phyloP scores from a whole-genome alignment of 2,888 invertebrate genomes.

The Chorisops tibialis region DNA sequence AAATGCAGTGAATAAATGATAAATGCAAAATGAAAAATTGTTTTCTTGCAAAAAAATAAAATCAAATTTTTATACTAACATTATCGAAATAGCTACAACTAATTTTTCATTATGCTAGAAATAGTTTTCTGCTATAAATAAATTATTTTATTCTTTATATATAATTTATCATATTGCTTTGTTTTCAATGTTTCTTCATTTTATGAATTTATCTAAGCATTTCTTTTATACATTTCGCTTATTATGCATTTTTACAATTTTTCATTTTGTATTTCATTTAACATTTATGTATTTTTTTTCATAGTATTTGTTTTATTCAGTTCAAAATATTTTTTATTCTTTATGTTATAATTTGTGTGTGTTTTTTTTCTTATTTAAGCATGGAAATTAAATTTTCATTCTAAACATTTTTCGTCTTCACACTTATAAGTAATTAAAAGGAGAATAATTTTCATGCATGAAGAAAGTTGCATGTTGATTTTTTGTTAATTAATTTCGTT shows the following conservation, averaged over 20 bases:
- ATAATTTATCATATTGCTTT: neutral
- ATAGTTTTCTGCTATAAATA: neutral
- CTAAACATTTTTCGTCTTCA: too few species aligned
- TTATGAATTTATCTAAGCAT: neutral
- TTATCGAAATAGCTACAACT: slow-evolving; percentile 5
- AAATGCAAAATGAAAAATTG: slow-evolving; percentile 40
- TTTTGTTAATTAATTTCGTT: too few species aligned
- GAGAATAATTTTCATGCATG: too few species aligned
- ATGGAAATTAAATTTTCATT: too few species aligned
- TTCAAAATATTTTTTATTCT: too few species aligned
- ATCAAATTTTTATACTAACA: too few species aligned
- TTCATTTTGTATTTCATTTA: slow-evolving; percentile 38
- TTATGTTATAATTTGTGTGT: too few species aligned
- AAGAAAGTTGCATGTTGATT: too few species aligned
- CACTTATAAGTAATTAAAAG: too few species aligned
- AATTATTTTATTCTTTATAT: neutral
- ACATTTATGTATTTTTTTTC: slow-evolving; percentile 14
- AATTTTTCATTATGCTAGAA: slow-evolving; percentile 10
- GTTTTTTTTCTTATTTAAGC: too few species aligned
- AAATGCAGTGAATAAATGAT: slow-evolving; percentile 26
- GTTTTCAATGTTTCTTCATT: neutral
- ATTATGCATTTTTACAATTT: slow-evolving; percentile 34
- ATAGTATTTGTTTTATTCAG: neutral
- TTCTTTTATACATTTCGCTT: slow-evolving; percentile 5
- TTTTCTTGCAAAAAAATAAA: slow-evolving; percentile 34